Conservation (phyloP, 2,888 invertebrate genomes). For the Caenorhabditis afra region DNA sequence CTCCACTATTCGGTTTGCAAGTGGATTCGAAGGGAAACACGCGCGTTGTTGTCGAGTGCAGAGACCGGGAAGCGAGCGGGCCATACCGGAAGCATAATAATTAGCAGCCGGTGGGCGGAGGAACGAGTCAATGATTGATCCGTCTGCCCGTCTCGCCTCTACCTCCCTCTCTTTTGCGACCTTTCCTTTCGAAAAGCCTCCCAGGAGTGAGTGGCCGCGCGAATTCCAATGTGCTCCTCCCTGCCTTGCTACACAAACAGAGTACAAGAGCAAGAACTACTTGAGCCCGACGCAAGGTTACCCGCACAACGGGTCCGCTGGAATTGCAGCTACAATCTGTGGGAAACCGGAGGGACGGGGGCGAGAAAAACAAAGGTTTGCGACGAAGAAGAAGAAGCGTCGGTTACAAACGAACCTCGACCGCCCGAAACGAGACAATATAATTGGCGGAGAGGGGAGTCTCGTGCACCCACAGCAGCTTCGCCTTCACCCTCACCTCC, state of each 20-base stretch:
- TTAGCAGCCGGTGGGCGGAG: constrained; percentile 36
- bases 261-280: constrained; percentile 30
- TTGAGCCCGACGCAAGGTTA: constrained; percentile 17
- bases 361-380: neutral
- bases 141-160: constrained; percentile 31
- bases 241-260: constrained; percentile 10
- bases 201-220: constrained; percentile 30
- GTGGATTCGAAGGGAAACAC: too few species aligned
- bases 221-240: constrained; percentile 26
- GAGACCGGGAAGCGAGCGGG: constrained; percentile 1
- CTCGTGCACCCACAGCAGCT: constrained; percentile 3
- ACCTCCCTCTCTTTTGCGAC: constrained; percentile 29
- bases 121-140: constrained; percentile 45
- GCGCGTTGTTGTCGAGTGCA: too few species aligned
- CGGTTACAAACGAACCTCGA: neutral
- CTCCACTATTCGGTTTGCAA: too few species aligned
- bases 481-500: neutral
- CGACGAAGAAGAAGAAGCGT: neutral
- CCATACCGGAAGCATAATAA: constrained; percentile 54
- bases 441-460: constrained; percentile 3
- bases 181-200: constrained; percentile 22
- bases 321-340: too few species aligned
- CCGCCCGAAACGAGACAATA: constrained; percentile 12
- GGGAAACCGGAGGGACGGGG: neutral
- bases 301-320: too few species aligned